phyloP scores from a whole-genome alignment of 2,888 invertebrate genomes.

The Habrosyne pyritoides region DNA sequence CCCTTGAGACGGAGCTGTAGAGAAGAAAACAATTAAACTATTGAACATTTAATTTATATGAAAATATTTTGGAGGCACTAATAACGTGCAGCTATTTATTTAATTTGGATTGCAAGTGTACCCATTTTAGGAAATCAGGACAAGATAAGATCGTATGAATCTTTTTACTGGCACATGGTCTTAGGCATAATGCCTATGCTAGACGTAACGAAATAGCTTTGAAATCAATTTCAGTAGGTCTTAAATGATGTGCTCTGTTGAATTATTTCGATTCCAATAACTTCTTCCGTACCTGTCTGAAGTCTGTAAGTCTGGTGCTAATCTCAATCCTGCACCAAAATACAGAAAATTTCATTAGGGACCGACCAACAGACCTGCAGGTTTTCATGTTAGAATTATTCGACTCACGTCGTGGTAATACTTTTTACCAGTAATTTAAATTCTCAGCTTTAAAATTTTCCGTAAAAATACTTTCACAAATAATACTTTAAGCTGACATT shows the following conservation, averaged over 20 bases:
- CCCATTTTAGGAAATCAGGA: no score
- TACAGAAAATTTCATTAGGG: not conserved
- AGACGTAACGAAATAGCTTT: no score
- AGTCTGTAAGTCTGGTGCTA: no score
- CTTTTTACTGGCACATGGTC: no score
- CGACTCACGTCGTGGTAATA: not conserved
- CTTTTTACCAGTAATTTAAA: conserved; percentile 5
- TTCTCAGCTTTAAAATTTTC: not conserved
- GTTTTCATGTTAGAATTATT: not conserved
- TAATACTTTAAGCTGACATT: not conserved
- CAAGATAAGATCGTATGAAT: no score
- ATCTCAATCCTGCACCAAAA: not conserved
- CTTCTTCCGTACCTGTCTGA: not conserved
- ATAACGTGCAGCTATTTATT: no score
- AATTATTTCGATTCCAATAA: not conserved
- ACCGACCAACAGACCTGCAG: not conserved
- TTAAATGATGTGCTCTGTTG: not conserved
- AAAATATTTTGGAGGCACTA: not conserved
- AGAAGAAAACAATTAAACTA: conserved; percentile 20
- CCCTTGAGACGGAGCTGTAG: conserved; percentile 12
- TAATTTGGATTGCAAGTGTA: no score
- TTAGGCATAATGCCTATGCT: no score
- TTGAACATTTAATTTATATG: not conserved
- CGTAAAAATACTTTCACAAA: not conserved
- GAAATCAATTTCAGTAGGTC: not conserved